Base-by-base conservation (phyloP, 2,113 vertebrate genomes). In the Thryonomys swinderianus region DNA sequence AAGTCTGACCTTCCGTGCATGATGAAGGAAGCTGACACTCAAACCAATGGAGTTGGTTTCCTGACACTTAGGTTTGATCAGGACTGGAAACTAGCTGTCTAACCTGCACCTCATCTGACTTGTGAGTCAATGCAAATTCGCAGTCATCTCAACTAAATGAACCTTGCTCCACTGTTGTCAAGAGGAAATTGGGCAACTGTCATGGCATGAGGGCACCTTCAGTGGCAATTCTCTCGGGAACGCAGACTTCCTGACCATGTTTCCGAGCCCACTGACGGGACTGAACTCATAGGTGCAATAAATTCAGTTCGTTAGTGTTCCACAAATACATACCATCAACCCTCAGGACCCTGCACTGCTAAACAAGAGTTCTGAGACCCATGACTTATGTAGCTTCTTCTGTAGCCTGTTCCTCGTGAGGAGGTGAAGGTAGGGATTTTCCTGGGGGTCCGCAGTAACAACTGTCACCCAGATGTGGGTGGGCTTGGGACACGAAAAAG, bases 141-240 rank as follows among this genome's bases (percentile, higher is more conserved):
- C 30, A 88, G n/a, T 80, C 84, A n/a, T 76, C 20, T 89, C 37
- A 76, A 59, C 27, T 57, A 91, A 94, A 53, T 85, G 10, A 90
- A 61, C 45, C 32, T 0, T 8, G 27, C 4, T 84, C 62, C 13
- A 17, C 20, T 67, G 48, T 18, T 59, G 71, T 80, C 59, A 74
- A 51, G 88, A 90, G 34, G 40, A 83, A 91, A 84, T 16, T 16
- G 16, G 73, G 88, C 16, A 69, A 23, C 32, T 80, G 10, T 89
- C 42, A 30, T 9, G 40, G 25, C 0, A 1, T 84, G 18, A 59
- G 59, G 25, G 1, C 34, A 7, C 37, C 51, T 14, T 83, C 23
- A 7, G 5, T 80, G 37, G 25, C 64, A 30, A 55, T 32, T 25
- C 34, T 71, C 48, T 71, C 87, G 16, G 51, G 12, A 85, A 88